These are phyloP conservation scores for Halcyon smyrnensis DNA, from an alignment of 2,797 vertebrate species.

Conservation along the genomic window DNA sequence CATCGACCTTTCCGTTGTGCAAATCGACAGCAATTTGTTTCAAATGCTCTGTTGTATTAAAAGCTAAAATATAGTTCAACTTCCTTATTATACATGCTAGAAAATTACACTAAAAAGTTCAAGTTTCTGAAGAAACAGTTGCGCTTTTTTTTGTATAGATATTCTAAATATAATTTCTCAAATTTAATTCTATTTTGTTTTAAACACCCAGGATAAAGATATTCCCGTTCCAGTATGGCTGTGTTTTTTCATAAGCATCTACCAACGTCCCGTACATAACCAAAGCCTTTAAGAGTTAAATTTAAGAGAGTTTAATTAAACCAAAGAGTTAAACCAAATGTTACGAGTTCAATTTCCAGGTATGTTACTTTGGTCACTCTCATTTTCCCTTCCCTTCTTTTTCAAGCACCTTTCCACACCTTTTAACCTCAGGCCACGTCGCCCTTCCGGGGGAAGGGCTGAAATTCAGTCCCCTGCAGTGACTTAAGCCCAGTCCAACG, in stretches of 20 bases:
- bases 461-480: neutral
- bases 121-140: slow-evolving; percentile 64
- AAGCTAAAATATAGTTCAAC: slow-evolving; percentile 75
- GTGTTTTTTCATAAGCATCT: neutral
- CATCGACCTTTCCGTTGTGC: slow-evolving; percentile 30
- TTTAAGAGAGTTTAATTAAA: neutral
- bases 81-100: slow-evolving; percentile 72
- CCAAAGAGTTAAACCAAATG: too few relatives aligned
- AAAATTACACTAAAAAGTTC: slow-evolving; percentile 75
- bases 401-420: neutral
- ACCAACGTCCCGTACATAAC: neutral
- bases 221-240: slow-evolving; percentile 11
- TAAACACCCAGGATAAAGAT: slow-evolving; percentile 23
- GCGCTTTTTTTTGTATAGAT: neutral
- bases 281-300: neutral
- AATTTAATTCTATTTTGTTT: neutral
- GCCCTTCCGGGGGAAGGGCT: neutral
- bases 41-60: slow-evolving; percentile 51
- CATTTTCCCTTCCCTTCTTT: neutral
- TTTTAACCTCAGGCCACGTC: neutral
- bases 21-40: slow-evolving; percentile 43
- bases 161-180: neutral
- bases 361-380: neutral
- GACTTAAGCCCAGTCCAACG: fast-evolving
- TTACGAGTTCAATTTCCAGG: neutral